Percentiles rank a stretch among this genome's conserved stretches.
phyloP scores from a whole-genome alignment of 2,113 vertebrate genomes.

The Leptobrachium ailaonicum region DNA sequence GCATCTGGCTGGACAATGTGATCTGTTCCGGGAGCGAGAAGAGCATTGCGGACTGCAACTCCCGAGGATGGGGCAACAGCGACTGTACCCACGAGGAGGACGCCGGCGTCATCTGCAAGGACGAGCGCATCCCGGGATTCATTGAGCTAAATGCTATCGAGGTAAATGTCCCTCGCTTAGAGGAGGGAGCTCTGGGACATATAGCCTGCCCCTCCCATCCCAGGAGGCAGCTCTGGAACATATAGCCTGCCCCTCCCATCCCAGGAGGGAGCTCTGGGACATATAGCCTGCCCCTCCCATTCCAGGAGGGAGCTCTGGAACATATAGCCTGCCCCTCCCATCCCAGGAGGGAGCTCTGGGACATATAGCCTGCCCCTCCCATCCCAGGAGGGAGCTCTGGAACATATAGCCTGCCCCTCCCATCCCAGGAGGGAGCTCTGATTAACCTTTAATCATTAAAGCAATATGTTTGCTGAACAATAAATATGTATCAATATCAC shows the following conservation, averaged over 20 bases:
- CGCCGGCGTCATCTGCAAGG: constrained; percentile 89
- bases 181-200: too few species aligned
- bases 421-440: too few species aligned
- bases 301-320: neutral
- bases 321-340: neutral
- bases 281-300: neutral
- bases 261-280: neutral
- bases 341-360: neutral
- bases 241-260: neutral
- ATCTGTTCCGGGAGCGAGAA: constrained; percentile 80
- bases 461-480: too few species aligned
- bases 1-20: constrained; percentile 96
- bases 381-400: neutral
- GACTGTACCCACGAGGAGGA: constrained; percentile 97
- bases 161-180: constrained; percentile 62
- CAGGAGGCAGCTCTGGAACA: too few species aligned
- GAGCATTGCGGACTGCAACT: constrained; percentile 79
- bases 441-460: too few species aligned
- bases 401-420: neutral
- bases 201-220: neutral
- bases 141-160: constrained; percentile 90
- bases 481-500: too few species aligned
- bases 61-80: constrained; percentile 93
- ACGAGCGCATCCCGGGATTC: constrained; percentile 86
- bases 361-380: neutral